Percentiles rank a stretch among this genome's conserved stretches.
Conservation (phyloP, 1,140 invertebrate genomes). For the Solen grandis region DNA sequence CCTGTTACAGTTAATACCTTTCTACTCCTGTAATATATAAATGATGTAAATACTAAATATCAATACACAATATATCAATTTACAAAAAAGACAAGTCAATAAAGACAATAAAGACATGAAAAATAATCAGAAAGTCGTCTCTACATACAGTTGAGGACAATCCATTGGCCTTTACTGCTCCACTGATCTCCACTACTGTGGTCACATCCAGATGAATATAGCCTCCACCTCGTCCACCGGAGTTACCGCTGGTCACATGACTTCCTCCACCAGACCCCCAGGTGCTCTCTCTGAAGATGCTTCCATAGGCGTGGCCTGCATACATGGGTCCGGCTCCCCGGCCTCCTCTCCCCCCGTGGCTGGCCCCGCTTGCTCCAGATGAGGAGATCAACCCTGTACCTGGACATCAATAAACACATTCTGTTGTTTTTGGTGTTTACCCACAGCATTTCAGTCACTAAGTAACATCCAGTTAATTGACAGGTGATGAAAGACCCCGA, state of each 20-base stretch:
- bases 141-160: conserved; percentile 59
- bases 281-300: conserved; percentile 62
- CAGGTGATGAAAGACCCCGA: too few relatives aligned
- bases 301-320: conserved; percentile 62
- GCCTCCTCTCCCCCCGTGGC: conserved; percentile 68
- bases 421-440: background rate
- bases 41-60: too few relatives aligned
- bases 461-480: too few relatives aligned
- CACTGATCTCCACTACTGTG: conserved; percentile 52
- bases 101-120: too few relatives aligned
- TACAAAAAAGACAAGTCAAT: too few relatives aligned
- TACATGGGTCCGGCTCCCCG: conserved; percentile 20
- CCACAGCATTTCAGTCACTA: too few relatives aligned
- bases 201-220: conserved; percentile 53
- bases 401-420: conserved; percentile 38
- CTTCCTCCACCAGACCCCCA: conserved; percentile 75
- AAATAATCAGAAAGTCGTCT: too few relatives aligned
- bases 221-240: conserved; percentile 70
- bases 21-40: too few relatives aligned
- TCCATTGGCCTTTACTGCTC: conserved; percentile 59
- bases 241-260: conserved; percentile 20
- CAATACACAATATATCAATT: too few relatives aligned
- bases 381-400: conserved; percentile 59
- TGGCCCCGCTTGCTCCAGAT: conserved; percentile 64
- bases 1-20: too few relatives aligned